Evolutionary conservation across 2,888 invertebrate species (phyloP).

Genomic region (Ecdyonurus torrentis): DNA sequence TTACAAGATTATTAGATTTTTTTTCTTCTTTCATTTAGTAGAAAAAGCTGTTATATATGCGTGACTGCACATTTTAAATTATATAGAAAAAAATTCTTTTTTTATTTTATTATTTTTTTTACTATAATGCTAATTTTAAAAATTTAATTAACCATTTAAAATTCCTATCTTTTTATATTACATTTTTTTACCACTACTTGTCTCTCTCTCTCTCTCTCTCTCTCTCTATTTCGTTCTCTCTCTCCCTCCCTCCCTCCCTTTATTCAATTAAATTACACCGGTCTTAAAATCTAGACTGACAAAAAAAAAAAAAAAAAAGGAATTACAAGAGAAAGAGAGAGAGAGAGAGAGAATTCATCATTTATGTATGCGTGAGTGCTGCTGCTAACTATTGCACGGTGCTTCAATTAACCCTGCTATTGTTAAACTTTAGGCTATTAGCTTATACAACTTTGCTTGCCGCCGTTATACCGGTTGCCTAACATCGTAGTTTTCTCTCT

Average conservation of each 20-base stretch:
- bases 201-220: not conserved
- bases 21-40: not conserved
- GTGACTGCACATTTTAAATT: not conserved
- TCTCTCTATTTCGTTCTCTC: not conserved
- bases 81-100: not conserved
- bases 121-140: not conserved
- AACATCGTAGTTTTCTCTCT: not conserved
- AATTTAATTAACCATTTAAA: not conserved
- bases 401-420: conserved; percentile 1
- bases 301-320: not conserved
- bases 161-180: not conserved
- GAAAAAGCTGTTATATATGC: not conserved
- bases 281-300: not conserved
- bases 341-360: not conserved
- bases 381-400: not conserved
- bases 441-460: not conserved
- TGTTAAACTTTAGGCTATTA: conserved; percentile 2
- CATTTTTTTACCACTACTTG: no score
- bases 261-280: not conserved
- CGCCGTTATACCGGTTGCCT: no score
- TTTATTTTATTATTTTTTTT: no score
- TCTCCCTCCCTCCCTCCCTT: not conserved
- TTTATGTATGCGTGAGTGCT: not conserved
- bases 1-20: not conserved
- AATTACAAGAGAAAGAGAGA: no score